phyloP scores from a whole-genome alignment of 2,113 vertebrate species.

The Gasterosteus nipponicus region DNA sequence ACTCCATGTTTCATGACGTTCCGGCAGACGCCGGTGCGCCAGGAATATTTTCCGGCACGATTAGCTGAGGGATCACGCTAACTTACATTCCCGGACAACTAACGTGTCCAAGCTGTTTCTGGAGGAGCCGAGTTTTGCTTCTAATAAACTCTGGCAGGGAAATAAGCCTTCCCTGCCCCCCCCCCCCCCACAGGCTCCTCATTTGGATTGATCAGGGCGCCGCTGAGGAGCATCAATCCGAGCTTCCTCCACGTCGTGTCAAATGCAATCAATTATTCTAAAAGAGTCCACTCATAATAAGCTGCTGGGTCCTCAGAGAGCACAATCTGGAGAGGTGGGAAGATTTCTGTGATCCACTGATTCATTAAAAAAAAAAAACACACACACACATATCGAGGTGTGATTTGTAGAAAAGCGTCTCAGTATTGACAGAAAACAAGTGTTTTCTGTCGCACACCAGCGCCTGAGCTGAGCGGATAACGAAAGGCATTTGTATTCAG shows the following conservation, averaged over 20 bases:
- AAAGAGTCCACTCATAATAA: conserved; percentile 60
- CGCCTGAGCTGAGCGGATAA: conserved; percentile 6
- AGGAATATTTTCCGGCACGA: conserved; percentile 52
- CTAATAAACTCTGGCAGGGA: conserved; percentile 69
- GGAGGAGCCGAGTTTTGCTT: conserved; percentile 40
- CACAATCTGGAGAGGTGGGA: conserved; percentile 29
- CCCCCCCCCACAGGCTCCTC: conserved; percentile 40
- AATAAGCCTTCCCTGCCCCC: conserved; percentile 57
- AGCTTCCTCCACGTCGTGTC: conserved; percentile 65
- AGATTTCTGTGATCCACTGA: conserved; percentile 29
- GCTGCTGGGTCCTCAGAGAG: conserved; percentile 44
- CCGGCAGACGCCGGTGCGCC: conserved; percentile 45
- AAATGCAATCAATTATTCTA: conserved; percentile 73
- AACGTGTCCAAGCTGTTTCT: conserved; percentile 64
- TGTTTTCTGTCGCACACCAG: neutral
- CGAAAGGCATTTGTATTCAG: conserved; percentile 28
- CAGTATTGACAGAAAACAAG: neutral
- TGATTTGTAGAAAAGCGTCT: conserved; percentile 26
- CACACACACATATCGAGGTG: neutral
- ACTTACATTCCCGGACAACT: conserved; percentile 59
- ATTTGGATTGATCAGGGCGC: conserved; percentile 70
- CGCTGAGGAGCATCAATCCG: conserved; percentile 49
- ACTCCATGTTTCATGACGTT: conserved; percentile 46
- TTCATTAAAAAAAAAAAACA: conserved; percentile 8
- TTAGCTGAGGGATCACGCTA: conserved; percentile 57